These are phyloP conservation scores for Apodemus speciosus DNA, from an alignment of 2,113 vertebrate genomes.

Conservation along the genomic window DNA sequence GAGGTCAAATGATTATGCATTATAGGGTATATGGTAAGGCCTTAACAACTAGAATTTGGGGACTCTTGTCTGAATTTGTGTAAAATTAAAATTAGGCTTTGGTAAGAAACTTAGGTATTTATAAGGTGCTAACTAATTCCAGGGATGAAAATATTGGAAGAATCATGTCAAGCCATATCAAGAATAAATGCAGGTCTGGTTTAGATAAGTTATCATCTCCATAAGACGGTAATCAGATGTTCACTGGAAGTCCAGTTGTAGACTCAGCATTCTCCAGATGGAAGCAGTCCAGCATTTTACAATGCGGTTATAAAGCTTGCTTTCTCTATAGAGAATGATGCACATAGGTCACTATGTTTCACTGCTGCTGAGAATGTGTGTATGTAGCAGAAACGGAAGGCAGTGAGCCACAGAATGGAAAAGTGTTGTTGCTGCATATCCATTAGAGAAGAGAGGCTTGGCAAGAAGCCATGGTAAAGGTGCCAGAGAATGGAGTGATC, in stretches of 20 bases:
- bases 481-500: too few relatives aligned
- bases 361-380: neutral
- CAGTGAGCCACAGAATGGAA: neutral
- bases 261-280: neutral
- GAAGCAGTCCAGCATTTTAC: neutral
- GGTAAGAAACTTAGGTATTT: neutral
- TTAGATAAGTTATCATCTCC: neutral
- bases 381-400: neutral
- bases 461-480: neutral
- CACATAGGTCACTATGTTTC: neutral
- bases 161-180: neutral
- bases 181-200: neutral
- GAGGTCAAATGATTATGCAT: neutral
- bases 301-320: neutral
- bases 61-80: neutral
- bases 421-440: neutral
- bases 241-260: neutral
- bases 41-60: neutral
- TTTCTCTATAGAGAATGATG: neutral
- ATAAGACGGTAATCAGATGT: neutral
- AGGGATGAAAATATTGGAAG: neutral
- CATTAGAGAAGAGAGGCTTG: neutral
- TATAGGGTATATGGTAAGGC: neutral
- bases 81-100: constrained; percentile 16
- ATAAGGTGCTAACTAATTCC: neutral